These are phyloP conservation scores for Gnathonemus echidnorhynchus DNA, from an alignment of 2,113 vertebrate genomes.

Conservation along the genomic window DNA sequence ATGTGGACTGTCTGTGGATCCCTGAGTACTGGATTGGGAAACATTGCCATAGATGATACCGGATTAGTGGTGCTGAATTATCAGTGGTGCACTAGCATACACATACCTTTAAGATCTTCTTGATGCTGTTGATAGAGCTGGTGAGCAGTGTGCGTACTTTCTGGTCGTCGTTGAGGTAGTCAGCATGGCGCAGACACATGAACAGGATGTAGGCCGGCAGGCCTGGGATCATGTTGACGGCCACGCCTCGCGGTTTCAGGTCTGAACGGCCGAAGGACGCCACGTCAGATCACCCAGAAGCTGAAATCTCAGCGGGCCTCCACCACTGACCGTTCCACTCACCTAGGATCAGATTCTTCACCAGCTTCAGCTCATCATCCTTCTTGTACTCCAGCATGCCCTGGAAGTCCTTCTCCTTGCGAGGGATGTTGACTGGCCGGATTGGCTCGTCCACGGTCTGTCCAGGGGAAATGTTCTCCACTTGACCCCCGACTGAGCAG, in stretches of 20 bases:
- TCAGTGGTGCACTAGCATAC: neutral
- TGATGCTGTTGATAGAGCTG: conserved; percentile 87
- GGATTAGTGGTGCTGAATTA: neutral
- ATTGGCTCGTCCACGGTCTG: conserved; percentile 84
- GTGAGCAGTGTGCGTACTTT: conserved; percentile 81
- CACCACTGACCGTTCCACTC: conserved; percentile 21
- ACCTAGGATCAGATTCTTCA: conserved; percentile 85
- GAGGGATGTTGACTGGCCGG: conserved; percentile 75
- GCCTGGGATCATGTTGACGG: conserved; percentile 80
- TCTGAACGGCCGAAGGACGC: conserved; percentile 53
- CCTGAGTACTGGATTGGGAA: neutral
- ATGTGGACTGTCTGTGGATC: neutral
- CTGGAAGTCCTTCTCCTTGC: conserved; percentile 89
- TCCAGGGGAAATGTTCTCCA: conserved; percentile 88
- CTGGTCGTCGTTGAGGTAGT: conserved; percentile 84
- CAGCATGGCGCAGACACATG: conserved; percentile 92
- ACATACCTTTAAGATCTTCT: conserved; percentile 74
- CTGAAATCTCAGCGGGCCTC: neutral
- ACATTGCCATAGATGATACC: neutral
- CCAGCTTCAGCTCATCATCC: conserved; percentile 78
- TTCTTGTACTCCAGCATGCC: conserved; percentile 90
- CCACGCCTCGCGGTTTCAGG: conserved; percentile 83
- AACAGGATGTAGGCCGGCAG: conserved; percentile 92
- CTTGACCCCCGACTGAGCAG: conserved; percentile 68
- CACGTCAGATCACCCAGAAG: neutral